Evolutionary conservation across 2,797 vertebrate genomes (phyloP).

Genomic region (Pseudomugil gertrudae): DNA sequence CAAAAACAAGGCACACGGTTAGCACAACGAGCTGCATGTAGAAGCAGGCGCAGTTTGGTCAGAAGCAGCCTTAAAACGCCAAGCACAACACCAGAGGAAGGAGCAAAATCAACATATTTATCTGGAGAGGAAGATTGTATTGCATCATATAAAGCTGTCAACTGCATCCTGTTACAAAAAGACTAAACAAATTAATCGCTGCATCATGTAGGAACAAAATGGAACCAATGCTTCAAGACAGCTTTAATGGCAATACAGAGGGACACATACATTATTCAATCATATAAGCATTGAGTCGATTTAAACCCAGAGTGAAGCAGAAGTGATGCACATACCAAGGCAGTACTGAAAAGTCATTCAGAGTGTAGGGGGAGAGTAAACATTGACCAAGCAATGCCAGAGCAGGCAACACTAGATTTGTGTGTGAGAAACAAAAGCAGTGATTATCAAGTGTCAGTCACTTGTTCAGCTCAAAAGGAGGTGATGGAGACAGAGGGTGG

Average conservation of each 20-base stretch:
- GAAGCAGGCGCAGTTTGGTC: slow-evolving; percentile 38
- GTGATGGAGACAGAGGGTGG: slow-evolving; percentile 41
- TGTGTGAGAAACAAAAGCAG: slow-evolving; percentile 78
- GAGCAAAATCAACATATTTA: slow-evolving; percentile 64
- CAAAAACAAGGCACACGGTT: slow-evolving; percentile 33
- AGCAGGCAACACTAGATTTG: slow-evolving; percentile 67
- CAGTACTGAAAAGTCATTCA: slow-evolving; percentile 77
- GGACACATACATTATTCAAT: slow-evolving; percentile 63
- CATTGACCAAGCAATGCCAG: slow-evolving; percentile 78
- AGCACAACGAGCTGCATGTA: slow-evolving; percentile 10
- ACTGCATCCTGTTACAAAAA: slow-evolving; percentile 41
- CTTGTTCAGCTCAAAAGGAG: slow-evolving; percentile 68
- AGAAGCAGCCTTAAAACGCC: slow-evolving; percentile 63
- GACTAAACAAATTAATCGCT: slow-evolving; percentile 29
- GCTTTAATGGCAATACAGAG: slow-evolving; percentile 80
- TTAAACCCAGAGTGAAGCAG: slow-evolving; percentile 78
- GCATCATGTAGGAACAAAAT: slow-evolving; percentile 8
- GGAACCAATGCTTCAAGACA: slow-evolving; percentile 65
- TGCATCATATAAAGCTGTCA: slow-evolving; percentile 79
- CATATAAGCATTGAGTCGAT: slow-evolving; percentile 63
- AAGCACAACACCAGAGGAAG: slow-evolving; percentile 62
- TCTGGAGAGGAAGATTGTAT: slow-evolving; percentile 68
- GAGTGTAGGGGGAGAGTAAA: slow-evolving; percentile 72
- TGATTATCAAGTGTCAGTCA: slow-evolving; percentile 79
- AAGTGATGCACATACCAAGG: slow-evolving; percentile 79